These are phyloP conservation scores for Syrmaticus mikado DNA, from an alignment of 2,113 vertebrate species.

Conservation along the genomic window DNA sequence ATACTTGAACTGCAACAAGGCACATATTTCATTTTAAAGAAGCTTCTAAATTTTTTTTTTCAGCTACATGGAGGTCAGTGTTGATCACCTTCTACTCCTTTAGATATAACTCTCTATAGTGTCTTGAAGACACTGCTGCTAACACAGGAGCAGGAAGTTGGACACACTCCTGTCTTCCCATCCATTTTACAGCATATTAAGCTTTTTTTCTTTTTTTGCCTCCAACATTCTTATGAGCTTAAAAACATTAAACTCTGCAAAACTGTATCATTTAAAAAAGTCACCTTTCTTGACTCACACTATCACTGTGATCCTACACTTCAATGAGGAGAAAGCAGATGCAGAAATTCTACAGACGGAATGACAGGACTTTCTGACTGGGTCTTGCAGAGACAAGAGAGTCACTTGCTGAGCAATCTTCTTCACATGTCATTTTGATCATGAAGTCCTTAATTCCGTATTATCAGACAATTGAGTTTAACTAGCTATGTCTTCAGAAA, in stretches of 20 bases:
- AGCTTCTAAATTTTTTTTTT: background rate
- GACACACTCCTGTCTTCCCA: background rate
- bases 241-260: background rate
- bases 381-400: background rate
- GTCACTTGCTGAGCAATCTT: background rate
- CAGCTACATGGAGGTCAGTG: background rate
- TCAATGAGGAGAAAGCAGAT: background rate
- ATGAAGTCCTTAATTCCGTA: background rate
- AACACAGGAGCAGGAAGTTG: background rate
- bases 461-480: background rate
- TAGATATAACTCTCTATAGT: background rate
- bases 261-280: background rate
- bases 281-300: background rate
- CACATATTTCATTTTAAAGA: background rate
- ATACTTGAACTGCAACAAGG: background rate
- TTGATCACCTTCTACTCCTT: background rate
- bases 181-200: background rate
- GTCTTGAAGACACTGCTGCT: background rate
- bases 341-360: background rate
- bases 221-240: background rate
- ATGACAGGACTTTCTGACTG: background rate
- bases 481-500: background rate
- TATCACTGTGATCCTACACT: background rate
- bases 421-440: background rate
- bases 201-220: background rate